Base-by-base conservation (phyloP, 2,113 vertebrate species). In the Spheniscus mendiculus region DNA sequence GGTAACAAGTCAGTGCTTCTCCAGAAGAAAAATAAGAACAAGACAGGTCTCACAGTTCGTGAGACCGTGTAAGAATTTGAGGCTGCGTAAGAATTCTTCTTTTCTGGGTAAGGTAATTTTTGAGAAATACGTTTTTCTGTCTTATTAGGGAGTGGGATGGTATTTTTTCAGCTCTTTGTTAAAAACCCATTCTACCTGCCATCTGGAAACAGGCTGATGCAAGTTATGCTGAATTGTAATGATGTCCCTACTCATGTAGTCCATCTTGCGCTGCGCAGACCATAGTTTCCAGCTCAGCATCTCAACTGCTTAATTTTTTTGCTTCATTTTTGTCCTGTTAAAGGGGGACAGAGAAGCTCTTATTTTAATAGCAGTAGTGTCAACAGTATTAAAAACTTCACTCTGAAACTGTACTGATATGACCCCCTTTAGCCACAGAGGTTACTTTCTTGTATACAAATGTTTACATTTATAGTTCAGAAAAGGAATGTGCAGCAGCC, bases 221-320 rank as follows among this genome's bases (percentile, higher is more conserved):
- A 22, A 42, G 36, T 58, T 59, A n/a, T 3, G 10, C 52, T 53
- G 12, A 59, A 36, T 19, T 59, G 5, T 27, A 83, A 40, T 6
- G 15, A 22, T 13, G 9, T 34, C 40, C 50, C 52, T 47, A 53
- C 6, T 49, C 18, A 19, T 3, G 7, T 0, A 67, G 30, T 29
- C 47, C 16, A 26, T 9, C 61, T 50, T 0, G 0, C 25, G 14
- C 23, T 29, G 25, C 2, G 4, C 9, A 40, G 44, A 32, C 8
- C 49, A 52, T 2, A 19, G 17, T 36, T 76, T 52, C 18, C 40
- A 86, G 44, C 50, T n/a, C 38, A 34, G 32, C 14, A 36, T 58
- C 44, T 52, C 21, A 77, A 12, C 21, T 32, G 42, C 36, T 50
- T 49, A 3, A 18, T 4, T 13, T 53, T 63, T 69, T 44, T 62